Evolutionary conservation across 2,113 vertebrate species (phyloP).

Genomic region (Eidolon helvum): DNA sequence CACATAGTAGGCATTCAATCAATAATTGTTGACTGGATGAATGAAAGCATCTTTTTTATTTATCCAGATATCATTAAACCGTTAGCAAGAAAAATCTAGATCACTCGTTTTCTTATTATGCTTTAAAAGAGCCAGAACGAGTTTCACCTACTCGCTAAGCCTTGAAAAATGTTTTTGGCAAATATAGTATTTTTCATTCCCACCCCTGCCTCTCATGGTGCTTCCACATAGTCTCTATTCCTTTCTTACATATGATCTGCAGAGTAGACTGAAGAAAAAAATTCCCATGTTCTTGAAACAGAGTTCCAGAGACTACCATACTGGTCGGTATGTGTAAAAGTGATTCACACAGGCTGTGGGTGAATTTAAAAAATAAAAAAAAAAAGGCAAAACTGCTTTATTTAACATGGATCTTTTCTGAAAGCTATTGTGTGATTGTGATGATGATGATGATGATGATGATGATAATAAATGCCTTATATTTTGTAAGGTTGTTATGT

Average conservation of each 20-base stretch:
- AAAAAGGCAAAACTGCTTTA: not conserved
- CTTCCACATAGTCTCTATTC: not conserved
- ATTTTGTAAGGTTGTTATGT: not conserved
- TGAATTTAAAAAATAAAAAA: not conserved
- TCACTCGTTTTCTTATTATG: not conserved
- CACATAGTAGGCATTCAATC: not conserved
- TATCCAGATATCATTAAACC: not conserved
- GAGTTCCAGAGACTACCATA: not conserved
- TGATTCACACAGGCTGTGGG: not conserved
- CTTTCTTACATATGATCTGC: not conserved
- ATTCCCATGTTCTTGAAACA: not conserved
- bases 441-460: not conserved
- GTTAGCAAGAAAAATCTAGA: not conserved
- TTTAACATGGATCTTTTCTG: not conserved
- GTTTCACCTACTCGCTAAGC: not conserved
- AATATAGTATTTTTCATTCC: not conserved
- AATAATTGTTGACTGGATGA: not conserved
- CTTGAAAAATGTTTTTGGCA: not conserved
- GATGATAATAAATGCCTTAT: not conserved
- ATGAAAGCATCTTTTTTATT: not conserved
- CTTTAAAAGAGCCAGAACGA: not conserved
- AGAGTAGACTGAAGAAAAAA: not conserved
- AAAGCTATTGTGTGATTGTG: not conserved
- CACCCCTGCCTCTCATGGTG: not conserved
- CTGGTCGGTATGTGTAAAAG: not conserved